Base-by-base conservation (phyloP, 2,797 vertebrate species). In the Tympanoctomys barrerae region DNA sequence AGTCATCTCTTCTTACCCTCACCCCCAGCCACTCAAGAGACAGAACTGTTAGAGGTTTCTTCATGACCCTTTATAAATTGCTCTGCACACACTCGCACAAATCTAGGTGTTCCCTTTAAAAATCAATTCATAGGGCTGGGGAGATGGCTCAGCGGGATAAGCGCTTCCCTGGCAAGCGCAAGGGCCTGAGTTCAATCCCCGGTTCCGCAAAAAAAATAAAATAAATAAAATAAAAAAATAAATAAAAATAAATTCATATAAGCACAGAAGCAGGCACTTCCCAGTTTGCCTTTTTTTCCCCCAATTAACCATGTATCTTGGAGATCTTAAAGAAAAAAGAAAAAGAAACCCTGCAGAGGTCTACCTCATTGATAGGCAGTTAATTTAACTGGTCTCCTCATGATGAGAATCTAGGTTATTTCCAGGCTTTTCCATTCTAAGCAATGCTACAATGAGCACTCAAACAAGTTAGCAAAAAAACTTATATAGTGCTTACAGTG, bases 381-480 rank as follows among this genome's bases (percentile, higher is more conserved):
- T 85, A 46, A 3, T 22, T 49, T 80, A 89, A 46, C 49, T 83
- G 10, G 10, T 62, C 52, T 11, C 36, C 31, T 52, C 49, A 13
- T 82, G 66, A 89, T 61, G 13, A 28, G 46, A 81, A 92, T 87
- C 66, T 75, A 70, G 7, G 16, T 87, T 75, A 54, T 18, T 59
- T 31, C 42, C 12, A 75, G 62, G 42, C 16, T 91, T 91, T 89
- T 83, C 77, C 33, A 2, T 78, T 92, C 75, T 4, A 79, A 84
- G n/a, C 64, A 91, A 16, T 82, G 59, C 57, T 75, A 57, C 36
- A 42, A 36, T 36, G 24, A 89, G 12, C 31, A 79, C 26, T 68
- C 26, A 39, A 28, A 77, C 13, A n/a, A 28, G 57, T 62, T 83
- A 96, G 59, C 70, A 86, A 91, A 91, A 91, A 91, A 89, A 36